These are phyloP conservation scores for Anguilla anguilla DNA, from an alignment of 2,797 vertebrate genomes.

Conservation along the genomic window DNA sequence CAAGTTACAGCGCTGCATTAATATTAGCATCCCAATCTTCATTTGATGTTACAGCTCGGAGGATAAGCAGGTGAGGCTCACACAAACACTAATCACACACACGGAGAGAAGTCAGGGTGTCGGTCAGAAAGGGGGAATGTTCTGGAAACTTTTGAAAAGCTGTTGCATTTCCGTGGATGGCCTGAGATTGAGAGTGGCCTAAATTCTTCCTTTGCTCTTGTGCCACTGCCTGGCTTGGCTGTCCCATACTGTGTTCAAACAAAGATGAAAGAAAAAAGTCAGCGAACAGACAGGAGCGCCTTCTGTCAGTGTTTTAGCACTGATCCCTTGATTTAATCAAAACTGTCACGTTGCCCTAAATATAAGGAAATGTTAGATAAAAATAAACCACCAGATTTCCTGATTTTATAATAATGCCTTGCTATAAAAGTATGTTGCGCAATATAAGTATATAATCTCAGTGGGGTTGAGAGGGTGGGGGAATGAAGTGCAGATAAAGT, in stretches of 20 bases:
- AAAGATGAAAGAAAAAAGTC: neutral
- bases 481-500: too few relatives aligned
- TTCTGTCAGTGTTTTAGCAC: neutral
- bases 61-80: neutral
- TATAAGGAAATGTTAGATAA: neutral
- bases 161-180: neutral
- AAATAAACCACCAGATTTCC: neutral
- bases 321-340: conserved; percentile 10
- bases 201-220: neutral
- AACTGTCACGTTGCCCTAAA: neutral
- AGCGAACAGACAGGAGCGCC: neutral
- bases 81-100: neutral
- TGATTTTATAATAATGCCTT: neutral
- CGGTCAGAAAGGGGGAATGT: neutral
- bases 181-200: neutral
- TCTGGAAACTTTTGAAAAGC: neutral
- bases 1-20: neutral
- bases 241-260: neutral
- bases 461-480: neutral
- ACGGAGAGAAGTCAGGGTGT: neutral
- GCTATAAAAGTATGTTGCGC: neutral
- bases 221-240: neutral
- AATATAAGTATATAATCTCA: neutral
- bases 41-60: neutral
- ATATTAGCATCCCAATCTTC: neutral